Evolutionary conservation across 2,113 vertebrate genomes (phyloP).

Genomic region (Phyllostomus discolor): DNA sequence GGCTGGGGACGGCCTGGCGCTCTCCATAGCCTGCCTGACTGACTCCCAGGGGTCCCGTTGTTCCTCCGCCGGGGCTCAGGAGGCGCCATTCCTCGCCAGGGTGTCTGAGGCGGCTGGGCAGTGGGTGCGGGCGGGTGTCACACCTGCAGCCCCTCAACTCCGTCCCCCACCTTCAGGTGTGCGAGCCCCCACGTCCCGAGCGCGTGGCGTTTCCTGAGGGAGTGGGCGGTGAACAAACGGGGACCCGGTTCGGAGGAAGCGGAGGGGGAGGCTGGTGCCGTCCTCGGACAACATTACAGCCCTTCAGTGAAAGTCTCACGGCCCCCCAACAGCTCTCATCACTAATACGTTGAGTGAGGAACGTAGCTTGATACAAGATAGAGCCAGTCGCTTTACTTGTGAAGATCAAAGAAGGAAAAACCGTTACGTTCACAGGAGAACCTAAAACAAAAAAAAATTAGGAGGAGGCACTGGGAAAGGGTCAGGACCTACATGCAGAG

Average conservation of each 20-base stretch:
- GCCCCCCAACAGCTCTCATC: neutral
- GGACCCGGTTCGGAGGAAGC: neutral
- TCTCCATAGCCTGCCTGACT: no score
- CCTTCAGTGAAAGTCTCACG: neutral
- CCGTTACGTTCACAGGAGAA: neutral
- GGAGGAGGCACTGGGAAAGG: neutral
- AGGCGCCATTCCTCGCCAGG: accelerated
- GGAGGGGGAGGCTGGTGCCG: neutral
- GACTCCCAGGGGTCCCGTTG: no score
- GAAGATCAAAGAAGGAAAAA: neutral
- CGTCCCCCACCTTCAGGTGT: neutral
- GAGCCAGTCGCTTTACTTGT: neutral
- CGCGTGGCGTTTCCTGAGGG: neutral
- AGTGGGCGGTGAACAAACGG: no score
- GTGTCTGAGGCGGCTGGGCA: neutral
- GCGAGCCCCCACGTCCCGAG: neutral
- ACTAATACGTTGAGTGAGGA: neutral
- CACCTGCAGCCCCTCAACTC: neutral
- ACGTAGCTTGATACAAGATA: neutral
- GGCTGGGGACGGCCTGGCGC: no score
- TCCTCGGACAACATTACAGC: neutral
- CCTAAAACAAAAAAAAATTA: neutral
- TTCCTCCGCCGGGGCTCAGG: neutral
- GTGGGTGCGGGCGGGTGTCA: neutral
- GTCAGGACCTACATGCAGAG: neutral